Conservation (phyloP, 2,888 invertebrate genomes). For the Caenorhabditis sp. region DNA sequence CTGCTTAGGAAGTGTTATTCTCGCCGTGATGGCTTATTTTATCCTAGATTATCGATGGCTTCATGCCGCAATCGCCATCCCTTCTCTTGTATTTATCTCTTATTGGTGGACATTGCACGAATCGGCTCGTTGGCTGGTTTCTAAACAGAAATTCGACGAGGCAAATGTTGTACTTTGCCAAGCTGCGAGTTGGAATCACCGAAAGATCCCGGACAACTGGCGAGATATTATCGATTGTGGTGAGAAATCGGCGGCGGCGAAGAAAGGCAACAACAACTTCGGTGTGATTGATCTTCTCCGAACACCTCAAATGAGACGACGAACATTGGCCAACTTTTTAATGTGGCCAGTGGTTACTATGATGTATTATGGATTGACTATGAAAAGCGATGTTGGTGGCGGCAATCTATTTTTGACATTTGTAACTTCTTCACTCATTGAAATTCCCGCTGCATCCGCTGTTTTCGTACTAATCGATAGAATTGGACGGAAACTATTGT, state of each 20-base stretch:
- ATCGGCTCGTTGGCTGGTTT: slow-evolving; percentile 68
- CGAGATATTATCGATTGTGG: slow-evolving; percentile 10
- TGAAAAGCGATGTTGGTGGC: slow-evolving; percentile 82
- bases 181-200: slow-evolving; percentile 59
- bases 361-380: slow-evolving; percentile 86
- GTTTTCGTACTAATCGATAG: slow-evolving; percentile 60
- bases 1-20: slow-evolving; percentile 29
- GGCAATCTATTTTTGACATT: slow-evolving; percentile 84
- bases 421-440: slow-evolving; percentile 76
- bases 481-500: slow-evolving; percentile 56
- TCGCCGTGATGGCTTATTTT: slow-evolving; percentile 67
- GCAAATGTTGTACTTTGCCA: slow-evolving; percentile 63
- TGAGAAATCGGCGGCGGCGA: too few species aligned
- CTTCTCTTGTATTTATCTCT: slow-evolving; percentile 66
- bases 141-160: slow-evolving; percentile 61
- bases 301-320: slow-evolving; percentile 51
- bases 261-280: slow-evolving; percentile 15
- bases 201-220: slow-evolving; percentile 64
- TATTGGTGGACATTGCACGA: slow-evolving; percentile 70
- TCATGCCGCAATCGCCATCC: slow-evolving; percentile 65
- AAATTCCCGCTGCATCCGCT: slow-evolving; percentile 71
- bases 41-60: slow-evolving; percentile 67
- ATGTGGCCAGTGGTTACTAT: slow-evolving; percentile 81
- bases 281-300: slow-evolving; percentile 48
- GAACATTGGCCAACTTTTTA: slow-evolving; percentile 50